phyloP scores from a whole-genome alignment of 2,797 vertebrate species.

The Aphelocoma californica region DNA sequence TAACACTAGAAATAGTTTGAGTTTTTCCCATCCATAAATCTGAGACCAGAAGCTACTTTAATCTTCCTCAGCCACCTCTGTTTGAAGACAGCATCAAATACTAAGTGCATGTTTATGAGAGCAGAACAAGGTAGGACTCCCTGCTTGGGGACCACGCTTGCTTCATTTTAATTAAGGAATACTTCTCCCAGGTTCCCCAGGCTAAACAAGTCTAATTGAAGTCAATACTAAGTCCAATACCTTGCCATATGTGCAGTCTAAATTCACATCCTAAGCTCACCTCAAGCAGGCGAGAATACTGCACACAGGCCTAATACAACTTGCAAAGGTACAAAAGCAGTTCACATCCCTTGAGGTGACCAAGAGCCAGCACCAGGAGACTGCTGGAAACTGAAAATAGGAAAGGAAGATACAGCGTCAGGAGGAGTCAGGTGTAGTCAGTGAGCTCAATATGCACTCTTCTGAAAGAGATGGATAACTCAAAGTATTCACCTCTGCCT shows the following conservation, averaged over 20 bases:
- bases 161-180: slow-evolving; percentile 52
- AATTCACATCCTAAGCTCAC: not conserved
- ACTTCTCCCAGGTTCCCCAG: not conserved
- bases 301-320: not conserved
- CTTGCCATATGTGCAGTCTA: not conserved
- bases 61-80: not conserved
- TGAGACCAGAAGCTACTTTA: not conserved
- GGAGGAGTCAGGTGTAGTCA: not conserved
- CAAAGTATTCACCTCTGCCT: not conserved
- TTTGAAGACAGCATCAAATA: not conserved
- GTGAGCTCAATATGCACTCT: not conserved
- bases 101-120: not conserved
- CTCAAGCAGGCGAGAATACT: not conserved
- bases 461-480: not conserved
- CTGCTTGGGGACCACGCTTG: not conserved
- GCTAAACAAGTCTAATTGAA: slow-evolving; percentile 40
- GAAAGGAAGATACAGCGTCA: not conserved
- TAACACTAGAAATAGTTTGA: not conserved
- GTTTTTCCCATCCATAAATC: not conserved
- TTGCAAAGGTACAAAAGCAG: not conserved
- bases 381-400: not conserved
- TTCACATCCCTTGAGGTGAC: not conserved
- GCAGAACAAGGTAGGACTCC: not conserved
- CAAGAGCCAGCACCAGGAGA: not conserved
- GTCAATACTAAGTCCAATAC: not conserved